Percentiles rank a stretch among this genome's conserved stretches.
Evolutionary conservation across 2,797 vertebrate species (phyloP).

Genomic region (Tenualosa ilisha): DNA sequence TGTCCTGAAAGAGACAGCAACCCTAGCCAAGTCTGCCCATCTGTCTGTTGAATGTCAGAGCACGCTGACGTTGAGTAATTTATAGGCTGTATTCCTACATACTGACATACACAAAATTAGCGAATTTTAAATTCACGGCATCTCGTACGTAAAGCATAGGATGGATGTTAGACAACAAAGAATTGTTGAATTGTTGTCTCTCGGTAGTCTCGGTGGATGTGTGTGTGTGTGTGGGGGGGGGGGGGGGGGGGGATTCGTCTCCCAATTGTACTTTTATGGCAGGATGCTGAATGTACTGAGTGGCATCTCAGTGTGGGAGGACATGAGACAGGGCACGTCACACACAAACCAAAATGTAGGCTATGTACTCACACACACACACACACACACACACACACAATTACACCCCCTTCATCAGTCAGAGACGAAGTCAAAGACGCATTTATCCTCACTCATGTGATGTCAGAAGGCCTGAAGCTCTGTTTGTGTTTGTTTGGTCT

Average conservation of each 20-base stretch:
- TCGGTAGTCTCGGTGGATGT: too few relatives aligned
- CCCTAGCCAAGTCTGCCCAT: neutral
- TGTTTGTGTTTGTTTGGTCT: neutral
- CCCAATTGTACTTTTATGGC: neutral
- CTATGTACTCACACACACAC: neutral
- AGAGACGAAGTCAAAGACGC: slow-evolving; percentile 56
- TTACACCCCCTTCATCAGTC: slow-evolving; percentile 49
- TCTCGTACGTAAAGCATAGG: neutral
- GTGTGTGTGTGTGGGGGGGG: too few relatives aligned
- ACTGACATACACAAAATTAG: neutral
- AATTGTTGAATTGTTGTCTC: too few relatives aligned
- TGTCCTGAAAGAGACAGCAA: slow-evolving; percentile 3
- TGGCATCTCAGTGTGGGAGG: slow-evolving; percentile 54
- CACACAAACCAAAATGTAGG: neutral
- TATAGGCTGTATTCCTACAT: neutral
- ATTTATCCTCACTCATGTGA: slow-evolving; percentile 46
- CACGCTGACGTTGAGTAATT: neutral
- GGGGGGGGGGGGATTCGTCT: neutral
- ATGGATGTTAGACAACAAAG: neutral
- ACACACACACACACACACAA: slow-evolving; percentile 33
- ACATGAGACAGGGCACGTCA: slow-evolving; percentile 41
- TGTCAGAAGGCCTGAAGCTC: neutral
- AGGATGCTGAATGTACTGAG: neutral
- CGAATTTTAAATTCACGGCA: neutral
- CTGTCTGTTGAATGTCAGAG: neutral